A percentile compares a stretch with the other conserved stretches of the same genome.
These are phyloP conservation scores for Philhelius pedissequus DNA, from an alignment of 2,888 invertebrate genomes.

Conservation along the genomic window DNA sequence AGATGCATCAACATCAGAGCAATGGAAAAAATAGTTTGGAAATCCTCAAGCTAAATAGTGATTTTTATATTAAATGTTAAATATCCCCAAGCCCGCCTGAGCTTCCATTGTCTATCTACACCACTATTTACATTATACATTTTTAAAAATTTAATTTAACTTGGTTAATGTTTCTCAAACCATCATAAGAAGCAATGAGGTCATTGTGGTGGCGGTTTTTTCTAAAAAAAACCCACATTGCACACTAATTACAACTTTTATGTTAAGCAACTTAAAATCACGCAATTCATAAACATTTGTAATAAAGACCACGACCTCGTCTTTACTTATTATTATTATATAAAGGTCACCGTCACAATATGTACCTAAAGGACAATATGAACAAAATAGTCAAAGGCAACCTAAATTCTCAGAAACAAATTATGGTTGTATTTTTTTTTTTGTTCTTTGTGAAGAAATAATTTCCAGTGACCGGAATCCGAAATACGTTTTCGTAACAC, in stretches of 20 bases:
- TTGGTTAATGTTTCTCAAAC: not conserved
- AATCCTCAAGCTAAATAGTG: too few species aligned
- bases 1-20: too few species aligned
- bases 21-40: too few species aligned
- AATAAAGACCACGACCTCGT: not conserved
- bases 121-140: too few species aligned
- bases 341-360: constrained; percentile 27
- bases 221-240: not conserved
- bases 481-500: constrained; percentile 4
- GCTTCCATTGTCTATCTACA: too few species aligned
- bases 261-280: constrained; percentile 32
- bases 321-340: constrained; percentile 4
- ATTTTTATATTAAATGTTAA: too few species aligned
- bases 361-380: not conserved
- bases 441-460: not conserved
- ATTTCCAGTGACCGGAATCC: not conserved
- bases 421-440: not conserved
- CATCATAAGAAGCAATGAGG: not conserved
- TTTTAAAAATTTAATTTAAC: too few species aligned
- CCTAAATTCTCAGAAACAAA: not conserved
- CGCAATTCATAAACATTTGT: constrained; percentile 33
- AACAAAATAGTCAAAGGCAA: not conserved
- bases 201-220: too few species aligned
- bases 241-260: not conserved
- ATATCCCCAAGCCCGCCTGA: too few species aligned